Conservation (phyloP, 2,113 vertebrate genomes). For the Vombatus ursinus region DNA sequence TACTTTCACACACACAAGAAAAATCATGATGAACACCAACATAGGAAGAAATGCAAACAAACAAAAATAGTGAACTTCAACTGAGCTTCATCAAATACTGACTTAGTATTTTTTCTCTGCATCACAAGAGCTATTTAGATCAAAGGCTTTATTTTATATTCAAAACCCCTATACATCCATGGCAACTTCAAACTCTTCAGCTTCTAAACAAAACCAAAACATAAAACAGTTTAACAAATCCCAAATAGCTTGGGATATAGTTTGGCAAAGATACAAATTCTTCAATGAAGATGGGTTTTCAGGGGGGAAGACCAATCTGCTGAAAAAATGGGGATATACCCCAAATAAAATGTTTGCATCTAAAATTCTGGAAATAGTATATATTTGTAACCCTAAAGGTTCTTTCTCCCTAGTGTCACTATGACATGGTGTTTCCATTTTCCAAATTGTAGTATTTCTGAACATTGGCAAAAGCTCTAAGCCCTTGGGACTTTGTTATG, state of each 20-base stretch:
- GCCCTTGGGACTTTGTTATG: not conserved
- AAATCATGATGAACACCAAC: accelerated
- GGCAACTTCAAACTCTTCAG: not conserved
- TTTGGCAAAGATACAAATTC: no score
- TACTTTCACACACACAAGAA: not conserved
- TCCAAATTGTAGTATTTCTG: not conserved
- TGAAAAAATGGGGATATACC: not conserved
- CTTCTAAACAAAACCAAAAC: not conserved
- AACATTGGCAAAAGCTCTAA: not conserved
- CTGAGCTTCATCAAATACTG: accelerated
- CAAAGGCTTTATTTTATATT: not conserved
- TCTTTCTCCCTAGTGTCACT: accelerated
- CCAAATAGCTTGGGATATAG: not conserved
- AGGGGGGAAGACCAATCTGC: not conserved
- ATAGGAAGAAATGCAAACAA: not conserved
- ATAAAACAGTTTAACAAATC: not conserved
- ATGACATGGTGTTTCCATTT: not conserved
- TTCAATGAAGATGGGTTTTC: not conserved
- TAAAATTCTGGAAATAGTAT: not conserved
- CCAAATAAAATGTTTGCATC: accelerated
- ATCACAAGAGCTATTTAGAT: not conserved
- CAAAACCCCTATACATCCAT: no score
- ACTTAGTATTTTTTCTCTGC: no score
- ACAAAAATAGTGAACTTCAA: no score
- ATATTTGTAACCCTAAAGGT: not conserved